Percentiles rank a stretch among this genome's conserved stretches.
phyloP scores from a whole-genome alignment of 2,797 vertebrate genomes.

The Pseudochirops cupreus region DNA sequence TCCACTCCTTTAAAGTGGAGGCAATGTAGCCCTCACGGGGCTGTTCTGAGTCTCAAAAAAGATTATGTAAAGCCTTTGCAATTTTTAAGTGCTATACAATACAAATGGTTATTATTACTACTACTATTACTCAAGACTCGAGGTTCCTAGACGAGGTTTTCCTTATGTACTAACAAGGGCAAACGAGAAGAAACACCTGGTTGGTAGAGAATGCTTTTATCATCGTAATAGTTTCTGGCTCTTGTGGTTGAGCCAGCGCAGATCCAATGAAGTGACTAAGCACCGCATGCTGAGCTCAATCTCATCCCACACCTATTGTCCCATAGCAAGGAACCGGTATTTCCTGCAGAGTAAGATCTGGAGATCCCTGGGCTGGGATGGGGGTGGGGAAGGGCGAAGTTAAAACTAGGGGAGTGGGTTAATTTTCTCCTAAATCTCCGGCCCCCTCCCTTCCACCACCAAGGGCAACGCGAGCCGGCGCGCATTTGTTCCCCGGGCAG shows the following conservation, averaged over 20 bases:
- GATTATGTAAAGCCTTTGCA: not conserved
- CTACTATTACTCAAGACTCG: not conserved
- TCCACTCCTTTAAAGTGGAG: not conserved
- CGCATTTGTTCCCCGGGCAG: not conserved
- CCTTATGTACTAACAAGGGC: not conserved
- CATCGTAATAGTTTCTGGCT: not conserved
- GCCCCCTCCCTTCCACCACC: not conserved
- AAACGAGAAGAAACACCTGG: constrained; percentile 14
- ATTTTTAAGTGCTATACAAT: not conserved
- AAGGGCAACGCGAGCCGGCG: not conserved
- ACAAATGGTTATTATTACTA: not conserved
- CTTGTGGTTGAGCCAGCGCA: not conserved
- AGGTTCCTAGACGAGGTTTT: not conserved
- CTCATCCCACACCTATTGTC: constrained; percentile 66
- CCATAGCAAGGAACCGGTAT: constrained; percentile 81
- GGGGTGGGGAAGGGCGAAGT: constrained; percentile 44
- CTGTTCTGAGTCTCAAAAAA: not conserved
- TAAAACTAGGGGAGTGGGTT: constrained; percentile 33
- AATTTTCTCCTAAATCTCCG: constrained; percentile 33
- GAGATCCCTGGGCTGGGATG: constrained; percentile 39
- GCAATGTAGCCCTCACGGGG: not conserved
- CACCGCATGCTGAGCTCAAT: not conserved
- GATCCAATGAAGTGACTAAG: constrained; percentile 68
- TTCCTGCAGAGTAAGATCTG: constrained; percentile 79
- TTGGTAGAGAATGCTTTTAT: constrained; percentile 2